These are phyloP conservation scores for Notoglanidium macrostoma DNA, from an alignment of 2,797 vertebrate species.

Conservation along the genomic window DNA sequence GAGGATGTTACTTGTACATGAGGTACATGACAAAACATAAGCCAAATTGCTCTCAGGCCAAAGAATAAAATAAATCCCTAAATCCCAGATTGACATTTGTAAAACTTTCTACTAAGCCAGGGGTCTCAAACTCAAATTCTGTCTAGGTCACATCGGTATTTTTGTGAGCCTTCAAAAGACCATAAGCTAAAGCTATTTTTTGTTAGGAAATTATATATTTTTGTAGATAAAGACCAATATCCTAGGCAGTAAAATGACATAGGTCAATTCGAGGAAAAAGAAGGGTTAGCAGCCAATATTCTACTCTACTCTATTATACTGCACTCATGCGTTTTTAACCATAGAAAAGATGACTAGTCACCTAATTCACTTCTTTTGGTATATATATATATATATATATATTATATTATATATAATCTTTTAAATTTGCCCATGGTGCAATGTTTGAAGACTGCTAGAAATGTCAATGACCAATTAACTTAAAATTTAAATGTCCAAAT, in stretches of 20 bases:
- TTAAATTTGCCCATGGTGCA: not conserved
- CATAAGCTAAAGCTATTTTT: not conserved
- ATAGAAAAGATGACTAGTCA: not conserved
- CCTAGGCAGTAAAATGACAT: not conserved
- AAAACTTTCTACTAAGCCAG: not conserved
- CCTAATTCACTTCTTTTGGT: not conserved
- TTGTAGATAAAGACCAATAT: not conserved
- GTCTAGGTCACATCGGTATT: not conserved
- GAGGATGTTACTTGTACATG: not conserved
- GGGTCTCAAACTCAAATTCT: not conserved
- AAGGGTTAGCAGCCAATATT: not conserved
- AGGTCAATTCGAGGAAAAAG: not conserved
- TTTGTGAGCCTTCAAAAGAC: not conserved
- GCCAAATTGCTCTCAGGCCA: not conserved
- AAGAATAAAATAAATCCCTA: conserved; percentile 14
- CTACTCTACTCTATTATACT: not conserved
- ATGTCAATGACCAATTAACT: not conserved
- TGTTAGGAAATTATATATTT: not conserved
- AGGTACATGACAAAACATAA: conserved; percentile 13
- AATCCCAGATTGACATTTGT: not conserved
- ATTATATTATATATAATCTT: not conserved
- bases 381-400: too few relatives aligned
- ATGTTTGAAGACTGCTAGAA: not conserved
- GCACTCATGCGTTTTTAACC: not conserved
- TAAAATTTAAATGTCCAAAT: not conserved